Evolutionary conservation across 2,797 vertebrate genomes (phyloP), one percentile per base, ranked within the genome.

Genomic region (Malurus splendens): DNA sequence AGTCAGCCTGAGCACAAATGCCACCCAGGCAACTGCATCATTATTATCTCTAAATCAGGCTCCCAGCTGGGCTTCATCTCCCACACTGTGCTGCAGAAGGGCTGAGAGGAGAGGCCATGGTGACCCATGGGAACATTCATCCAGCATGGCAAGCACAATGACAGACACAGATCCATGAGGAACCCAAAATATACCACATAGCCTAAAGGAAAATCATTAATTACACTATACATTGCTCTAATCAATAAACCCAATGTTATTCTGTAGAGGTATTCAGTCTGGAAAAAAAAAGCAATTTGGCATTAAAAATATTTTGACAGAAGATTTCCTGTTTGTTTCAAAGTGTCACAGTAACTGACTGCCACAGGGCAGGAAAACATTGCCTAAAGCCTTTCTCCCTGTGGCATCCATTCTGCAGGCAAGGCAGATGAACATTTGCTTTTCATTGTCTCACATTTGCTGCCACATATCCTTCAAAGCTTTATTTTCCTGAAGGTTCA

Each of bases 251-350:
- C 1, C 7, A 45, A 10, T 44, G 12, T 33, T 72, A 54, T 56
- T 65, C 36, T 86, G 19, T n/a, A 41, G 51, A 90, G 24, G 74
- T 65, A 77, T 24, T 84, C 67, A 76, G 27, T 60, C 71, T 93
- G 33, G 33, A 19, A 90, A 75, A 82, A 41, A 88, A 80, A 41
- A n/a, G 19, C 54, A 70, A 80, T 82, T 90, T 89, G 18, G 60
- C 73, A 72, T 85, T 72, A 85, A 90, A 95, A 94, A 80, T 91
- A 87, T 93, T 93, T 91, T 93, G 81, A 91, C 65, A 85, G 77
- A 86, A 67, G 19, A 74, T 81, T 92, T 90, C 66, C 74, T 74
- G 64, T 80, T 93, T 90, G 38, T 62, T 91, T 92, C 82, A 85
- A 75, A n/a, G 79, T 82, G 82, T 90, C 70, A 42, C 4, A 54